Evolutionary conservation across 2,797 vertebrate species (phyloP).

Genomic region (Sebastes kiyomatsui): DNA sequence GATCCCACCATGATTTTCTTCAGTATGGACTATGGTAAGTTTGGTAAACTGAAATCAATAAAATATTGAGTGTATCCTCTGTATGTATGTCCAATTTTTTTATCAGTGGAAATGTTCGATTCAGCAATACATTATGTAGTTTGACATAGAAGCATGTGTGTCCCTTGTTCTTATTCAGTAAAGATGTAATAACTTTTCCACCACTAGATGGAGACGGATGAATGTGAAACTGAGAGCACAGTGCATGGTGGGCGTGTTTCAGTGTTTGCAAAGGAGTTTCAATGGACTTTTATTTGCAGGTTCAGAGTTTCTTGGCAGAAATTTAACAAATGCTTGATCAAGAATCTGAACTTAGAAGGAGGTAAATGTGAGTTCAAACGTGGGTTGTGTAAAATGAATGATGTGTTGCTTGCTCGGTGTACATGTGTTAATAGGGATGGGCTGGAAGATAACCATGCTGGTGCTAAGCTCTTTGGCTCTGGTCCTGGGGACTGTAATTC

Average conservation of each 20-base stretch:
- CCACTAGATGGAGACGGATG: slow-evolving; percentile 69
- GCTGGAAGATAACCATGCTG: slow-evolving; percentile 90
- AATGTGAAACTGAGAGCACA: background rate
- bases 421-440: slow-evolving; percentile 76
- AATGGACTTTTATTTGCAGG: slow-evolving; percentile 5
- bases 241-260: background rate
- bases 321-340: background rate
- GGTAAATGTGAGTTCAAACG: background rate
- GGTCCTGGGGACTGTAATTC: slow-evolving; percentile 85
- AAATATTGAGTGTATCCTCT: background rate
- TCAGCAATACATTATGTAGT: background rate
- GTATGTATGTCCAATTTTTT: background rate
- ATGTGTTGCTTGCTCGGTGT: background rate
- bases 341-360: background rate
- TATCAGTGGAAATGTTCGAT: background rate
- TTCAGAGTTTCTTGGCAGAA: background rate
- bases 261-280: background rate
- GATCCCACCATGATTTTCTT: slow-evolving; percentile 74
- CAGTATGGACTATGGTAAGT: slow-evolving; percentile 81
- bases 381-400: background rate
- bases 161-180: background rate
- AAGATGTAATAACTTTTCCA: background rate
- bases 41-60: background rate
- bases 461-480: slow-evolving; percentile 88
- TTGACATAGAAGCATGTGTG: background rate